phyloP scores from a whole-genome alignment of 2,888 invertebrate genomes.

The Hymenopus coronatus region DNA sequence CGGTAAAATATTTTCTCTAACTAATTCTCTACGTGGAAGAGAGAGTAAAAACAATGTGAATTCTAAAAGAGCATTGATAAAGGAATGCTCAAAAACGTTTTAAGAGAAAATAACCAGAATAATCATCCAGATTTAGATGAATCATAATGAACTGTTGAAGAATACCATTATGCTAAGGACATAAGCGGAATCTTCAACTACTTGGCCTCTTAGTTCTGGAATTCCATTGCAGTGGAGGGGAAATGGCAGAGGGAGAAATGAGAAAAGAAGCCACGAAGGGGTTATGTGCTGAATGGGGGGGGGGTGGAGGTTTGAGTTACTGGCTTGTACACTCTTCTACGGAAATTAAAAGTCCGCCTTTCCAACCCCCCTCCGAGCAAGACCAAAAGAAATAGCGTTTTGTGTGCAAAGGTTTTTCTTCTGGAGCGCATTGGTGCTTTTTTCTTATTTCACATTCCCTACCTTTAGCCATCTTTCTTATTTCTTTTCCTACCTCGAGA shows the following conservation, averaged over 20 bases:
- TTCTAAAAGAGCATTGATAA: no score
- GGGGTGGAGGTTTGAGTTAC: conserved; percentile 20
- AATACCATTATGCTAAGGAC: neutral
- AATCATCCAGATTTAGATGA: no score
- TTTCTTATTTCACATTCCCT: neutral
- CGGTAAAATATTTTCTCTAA: no score
- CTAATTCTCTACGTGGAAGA: no score
- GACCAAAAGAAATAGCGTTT: neutral
- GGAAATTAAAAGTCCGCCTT: conserved; percentile 30
- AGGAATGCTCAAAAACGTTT: no score
- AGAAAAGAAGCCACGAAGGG: neutral
- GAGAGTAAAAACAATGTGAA: no score
- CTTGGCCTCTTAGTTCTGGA: neutral
- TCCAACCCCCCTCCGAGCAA: neutral
- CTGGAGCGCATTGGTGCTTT: neutral
- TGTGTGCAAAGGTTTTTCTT: neutral
- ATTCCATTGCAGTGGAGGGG: neutral
- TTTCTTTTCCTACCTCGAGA: neutral
- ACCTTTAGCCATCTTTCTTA: neutral
- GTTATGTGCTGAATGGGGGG: neutral
- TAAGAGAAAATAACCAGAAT: no score
- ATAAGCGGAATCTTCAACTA: neutral
- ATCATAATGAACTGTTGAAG: neutral
- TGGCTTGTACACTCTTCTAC: neutral
- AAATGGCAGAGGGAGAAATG: neutral